phyloP scores from a whole-genome alignment of 2,888 invertebrate species.

The Drosophila robusta region DNA sequence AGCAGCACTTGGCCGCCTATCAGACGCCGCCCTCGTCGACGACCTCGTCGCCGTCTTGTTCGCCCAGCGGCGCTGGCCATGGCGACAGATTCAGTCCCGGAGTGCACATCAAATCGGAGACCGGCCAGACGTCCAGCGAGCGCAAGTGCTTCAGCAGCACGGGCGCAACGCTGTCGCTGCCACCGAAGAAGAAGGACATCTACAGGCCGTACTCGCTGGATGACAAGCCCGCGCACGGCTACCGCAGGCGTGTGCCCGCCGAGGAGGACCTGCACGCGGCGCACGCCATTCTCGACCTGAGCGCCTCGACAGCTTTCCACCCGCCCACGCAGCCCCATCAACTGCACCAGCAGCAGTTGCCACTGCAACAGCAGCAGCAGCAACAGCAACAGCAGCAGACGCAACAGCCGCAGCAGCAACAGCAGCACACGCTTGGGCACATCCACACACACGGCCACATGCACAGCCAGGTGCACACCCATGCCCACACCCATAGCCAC shows the following conservation, averaged over 20 bases:
- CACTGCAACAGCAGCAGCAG: slow-evolving; percentile 75
- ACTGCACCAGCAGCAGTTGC: slow-evolving; percentile 79
- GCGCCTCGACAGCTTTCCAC: slow-evolving; percentile 92
- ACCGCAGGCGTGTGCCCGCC: slow-evolving; percentile 87
- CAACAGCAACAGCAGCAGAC: slow-evolving; percentile 83
- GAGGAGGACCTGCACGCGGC: slow-evolving; percentile 95
- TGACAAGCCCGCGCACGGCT: slow-evolving; percentile 86
- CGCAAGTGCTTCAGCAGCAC: slow-evolving; percentile 95
- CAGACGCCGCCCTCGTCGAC: slow-evolving; percentile 84
- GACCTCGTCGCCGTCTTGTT: slow-evolving; percentile 85
- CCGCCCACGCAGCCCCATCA: slow-evolving; percentile 86
- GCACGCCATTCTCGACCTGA: slow-evolving; percentile 94
- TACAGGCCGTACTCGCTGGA: slow-evolving; percentile 94
- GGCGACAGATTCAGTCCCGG: slow-evolving; percentile 82
- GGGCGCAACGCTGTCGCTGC: slow-evolving; percentile 92
- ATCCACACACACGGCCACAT: slow-evolving; percentile 14
- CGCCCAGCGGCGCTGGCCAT: slow-evolving; percentile 63
- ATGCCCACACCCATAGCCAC: slow-evolving; percentile 42
- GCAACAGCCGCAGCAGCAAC: slow-evolving; percentile 42
- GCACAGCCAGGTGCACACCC: slow-evolving; percentile 37
- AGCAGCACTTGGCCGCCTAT: slow-evolving; percentile 79
- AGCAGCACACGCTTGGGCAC: slow-evolving; percentile 51
- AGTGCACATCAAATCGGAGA: slow-evolving; percentile 82
- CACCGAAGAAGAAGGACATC: slow-evolving; percentile 96
- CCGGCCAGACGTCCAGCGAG: slow-evolving; percentile 88